Base-by-base conservation (phyloP, 2,888 invertebrate species). In the Eilema depressum region DNA sequence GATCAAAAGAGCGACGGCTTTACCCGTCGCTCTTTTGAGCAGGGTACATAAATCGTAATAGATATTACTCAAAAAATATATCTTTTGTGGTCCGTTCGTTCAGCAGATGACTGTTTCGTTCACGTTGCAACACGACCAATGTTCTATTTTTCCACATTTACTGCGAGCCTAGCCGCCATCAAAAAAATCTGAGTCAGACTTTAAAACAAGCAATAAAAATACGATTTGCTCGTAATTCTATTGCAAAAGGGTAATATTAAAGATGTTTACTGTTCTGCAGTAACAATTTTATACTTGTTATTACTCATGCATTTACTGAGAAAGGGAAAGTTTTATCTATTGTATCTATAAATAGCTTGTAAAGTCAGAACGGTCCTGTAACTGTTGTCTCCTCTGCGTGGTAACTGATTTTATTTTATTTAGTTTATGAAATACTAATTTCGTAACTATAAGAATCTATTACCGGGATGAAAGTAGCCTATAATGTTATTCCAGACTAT, bases 241-340 rank as follows among this genome's bases (percentile, higher is more conserved):
- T 78, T 79, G 83, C 77, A 79, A 75, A 73, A 59, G 77, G 77
- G 75, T 65, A 82, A 78, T 80, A 80, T 76, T 77, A 82, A 80
- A 80, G 66, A 70, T 76, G 73, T 81, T 82, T 82, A 81, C 77
- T 71, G 63, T 71, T 68, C 66, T 64, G 47, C 62, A 37, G 66
- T 70, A 70, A 63, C 68, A 66, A 75, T 75, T 75, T 37, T 66
- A 62, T 64, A 67, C 68, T 59, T 26, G 66, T 61, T 65, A 76
- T 67, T 33, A 59, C 66, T 79, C 61, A 41, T 78, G 63, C 37
- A 68, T 61, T 60, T 67, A 57, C 63, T 59, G 63, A 30, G 37
- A 41, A 60, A 65, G 30, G 53, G 53, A 53, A 53, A 53, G 53
- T n/a, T 53, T 53, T 47, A 47, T 47, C 47, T 7, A 7, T 17